Conservation (phyloP, 2,113 vertebrate genomes). For the Lycocorax pyrrhopterus region DNA sequence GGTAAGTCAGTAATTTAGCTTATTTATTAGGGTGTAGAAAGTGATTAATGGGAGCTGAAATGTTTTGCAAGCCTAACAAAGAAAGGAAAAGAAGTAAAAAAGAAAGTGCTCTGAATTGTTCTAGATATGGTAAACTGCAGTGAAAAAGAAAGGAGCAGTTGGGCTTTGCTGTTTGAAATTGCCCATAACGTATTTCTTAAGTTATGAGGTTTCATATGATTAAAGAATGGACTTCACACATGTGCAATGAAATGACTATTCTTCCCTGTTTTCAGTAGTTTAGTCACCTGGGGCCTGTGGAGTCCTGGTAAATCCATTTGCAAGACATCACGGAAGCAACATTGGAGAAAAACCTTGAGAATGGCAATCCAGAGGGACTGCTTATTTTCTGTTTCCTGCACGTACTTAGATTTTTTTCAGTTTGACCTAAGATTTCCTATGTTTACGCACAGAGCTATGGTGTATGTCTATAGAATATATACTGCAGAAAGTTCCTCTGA, state of each 20-base stretch:
- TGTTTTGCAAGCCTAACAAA: neutral
- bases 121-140: neutral
- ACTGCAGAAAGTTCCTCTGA: neutral
- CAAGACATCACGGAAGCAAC: conserved; percentile 15
- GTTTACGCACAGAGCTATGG: neutral
- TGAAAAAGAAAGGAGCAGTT: neutral
- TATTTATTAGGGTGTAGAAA: neutral
- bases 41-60: neutral
- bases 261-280: conserved; percentile 39
- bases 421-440: conserved; percentile 22
- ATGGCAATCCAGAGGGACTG: neutral
- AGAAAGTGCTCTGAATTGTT: neutral
- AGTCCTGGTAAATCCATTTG: conserved; percentile 55
- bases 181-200: neutral
- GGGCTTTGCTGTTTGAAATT: conserved; percentile 29
- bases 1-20: neutral
- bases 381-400: conserved; percentile 47
- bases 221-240: conserved; percentile 48
- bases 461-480: neutral
- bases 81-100: neutral
- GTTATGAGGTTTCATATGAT: conserved; percentile 25
- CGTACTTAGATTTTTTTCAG: neutral
- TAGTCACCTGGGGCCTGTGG: neutral
- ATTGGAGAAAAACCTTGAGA: neutral
- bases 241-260: conserved; percentile 30